Percentiles rank a stretch among this genome's conserved stretches.
Evolutionary conservation across 2,113 vertebrate genomes (phyloP).

Genomic region (Ammodramus savannarum): DNA sequence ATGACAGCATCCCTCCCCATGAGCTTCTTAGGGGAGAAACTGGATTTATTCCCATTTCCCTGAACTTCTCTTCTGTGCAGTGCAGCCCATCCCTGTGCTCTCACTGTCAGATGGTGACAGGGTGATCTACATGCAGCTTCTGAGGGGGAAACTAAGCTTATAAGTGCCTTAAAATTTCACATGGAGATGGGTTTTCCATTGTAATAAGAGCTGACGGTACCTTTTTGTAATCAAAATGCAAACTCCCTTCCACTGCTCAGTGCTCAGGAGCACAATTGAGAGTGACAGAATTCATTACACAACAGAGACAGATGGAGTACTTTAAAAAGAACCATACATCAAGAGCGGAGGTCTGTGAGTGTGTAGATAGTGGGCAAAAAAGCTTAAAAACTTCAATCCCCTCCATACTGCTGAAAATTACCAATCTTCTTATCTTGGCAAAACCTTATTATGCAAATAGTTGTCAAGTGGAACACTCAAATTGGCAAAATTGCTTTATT

Average conservation of each 20-base stretch:
- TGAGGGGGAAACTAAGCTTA: slow-evolving; percentile 19
- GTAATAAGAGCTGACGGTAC: slow-evolving; percentile 65
- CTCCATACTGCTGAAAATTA: slow-evolving; percentile 61
- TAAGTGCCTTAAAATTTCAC: slow-evolving; percentile 66
- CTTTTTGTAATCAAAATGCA: slow-evolving; percentile 70
- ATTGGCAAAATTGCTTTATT: slow-evolving; percentile 63
- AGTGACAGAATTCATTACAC: slow-evolving; percentile 75
- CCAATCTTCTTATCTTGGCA: slow-evolving; percentile 66
- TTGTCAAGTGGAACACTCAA: slow-evolving; percentile 62
- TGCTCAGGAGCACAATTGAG: slow-evolving; percentile 55
- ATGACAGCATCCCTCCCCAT: background rate
- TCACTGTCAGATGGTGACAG: slow-evolving; percentile 35
- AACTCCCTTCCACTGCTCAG: slow-evolving; percentile 40
- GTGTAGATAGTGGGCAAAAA: slow-evolving; percentile 57
- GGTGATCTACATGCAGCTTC: background rate
- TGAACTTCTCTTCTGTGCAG: background rate
- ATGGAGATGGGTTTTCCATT: slow-evolving; percentile 48
- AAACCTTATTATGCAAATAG: slow-evolving; percentile 66
- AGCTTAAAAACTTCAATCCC: slow-evolving; percentile 53
- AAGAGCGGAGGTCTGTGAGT: slow-evolving; percentile 45
- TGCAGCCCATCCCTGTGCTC: background rate
- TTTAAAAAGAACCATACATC: slow-evolving; percentile 59
- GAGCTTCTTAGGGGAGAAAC: slow-evolving; percentile 10
- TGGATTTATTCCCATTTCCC: slow-evolving; percentile 14
- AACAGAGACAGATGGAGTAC: slow-evolving; percentile 46